Base-by-base conservation (phyloP, 30 jellyfish, hydroid and myxozoan species). In the Rhopilema esculentum region DNA sequence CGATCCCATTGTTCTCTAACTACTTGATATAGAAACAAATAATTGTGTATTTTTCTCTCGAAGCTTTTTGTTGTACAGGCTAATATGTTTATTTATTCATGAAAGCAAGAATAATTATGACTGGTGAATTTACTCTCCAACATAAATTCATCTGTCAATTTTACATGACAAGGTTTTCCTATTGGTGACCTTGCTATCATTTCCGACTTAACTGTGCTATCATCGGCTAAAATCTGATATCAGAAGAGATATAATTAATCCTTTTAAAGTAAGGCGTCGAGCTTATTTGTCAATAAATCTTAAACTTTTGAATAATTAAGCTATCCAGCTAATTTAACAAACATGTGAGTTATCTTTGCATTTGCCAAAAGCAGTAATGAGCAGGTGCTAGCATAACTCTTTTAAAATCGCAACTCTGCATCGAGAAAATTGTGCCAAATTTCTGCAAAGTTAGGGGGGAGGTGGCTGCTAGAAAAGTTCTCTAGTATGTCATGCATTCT, bases 241-340 rank as follows among this genome's bases (percentile, higher is more conserved):
- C 6, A 12, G 57, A 40, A 40, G 57, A 40, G 57, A n/a, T 40
- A 40, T 40, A 40, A 40, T 40, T 6, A 40, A 40, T 51, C 76
- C 1, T n/a, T 75, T 77, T 49, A 16, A n/a, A 18, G 24, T 15
- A 15, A 77, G 87, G 87, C 87, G 87, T 24, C 87, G 12, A 49
- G 87, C 20, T 23, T 49, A 77, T 51, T 31, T 77, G 30, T 52
- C 76, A 30, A 77, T 57, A 23, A 53, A 77, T 51, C 66, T 8
- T 53, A 79, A 28, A 22, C 79, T 22, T 22, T 8, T 66, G 80
- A 64, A 62, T 79, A 19, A 79, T 62, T 79, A 18, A 57, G 22
- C 26, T 27, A 22, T 27, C 52, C 17, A 79, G 50, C 66, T 79
- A 79, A 62, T 24, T 79, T 40, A 64, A 30, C 79, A 62, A 79